Base-by-base conservation (phyloP, 1,140 invertebrate genomes). In the Achatina immaculata region DNA sequence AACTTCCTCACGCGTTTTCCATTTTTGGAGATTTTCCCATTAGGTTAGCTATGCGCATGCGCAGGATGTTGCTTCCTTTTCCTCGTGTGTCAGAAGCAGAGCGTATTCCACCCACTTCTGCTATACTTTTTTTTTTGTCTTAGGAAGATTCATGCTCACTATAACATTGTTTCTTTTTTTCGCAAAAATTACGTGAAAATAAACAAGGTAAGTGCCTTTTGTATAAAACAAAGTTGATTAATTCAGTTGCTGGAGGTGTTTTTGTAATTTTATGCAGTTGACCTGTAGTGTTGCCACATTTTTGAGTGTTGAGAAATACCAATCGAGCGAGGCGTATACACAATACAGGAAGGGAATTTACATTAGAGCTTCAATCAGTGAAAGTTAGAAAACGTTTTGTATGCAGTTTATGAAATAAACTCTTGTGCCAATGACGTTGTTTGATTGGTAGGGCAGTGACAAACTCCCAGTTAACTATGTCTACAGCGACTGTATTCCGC, bases 21-120 rank as follows among this genome's bases (percentile, higher is more conserved):
- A 76, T 77, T 81, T 76, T 81, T 81, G 73, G 80, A 66, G 71
- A 81, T 75, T 75, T 66, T 81, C 42, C 28, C 11, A 11, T 45
- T 28, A 21, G 19, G 55, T 14, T 24, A 42, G 11, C 19, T 48
- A 34, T 21, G 45, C 74, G 80, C 80, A 81, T 81, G 80, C 80
- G 80, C 42, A 42, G 24, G 38, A 24, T 42, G 36, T 34, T 36
- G 31, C 48, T 77, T 81, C 80, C 80, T 81, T 74, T 81, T 81
- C 65, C 80, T 73, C 74, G 66, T 81, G 80, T 74, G 79, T 74
- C 38, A 77, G 42, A 11, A 21, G 38, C 71, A 76, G 80, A 74
- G 80, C 80, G 73, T 77, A 77, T 81, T 81, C 65, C 80, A 81
- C 74, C 80, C 80, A 74, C 62, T 76, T 81, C 24, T 48, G 21